phyloP scores from a whole-genome alignment of 2,888 invertebrate species.

The Argyresthia albistria region DNA sequence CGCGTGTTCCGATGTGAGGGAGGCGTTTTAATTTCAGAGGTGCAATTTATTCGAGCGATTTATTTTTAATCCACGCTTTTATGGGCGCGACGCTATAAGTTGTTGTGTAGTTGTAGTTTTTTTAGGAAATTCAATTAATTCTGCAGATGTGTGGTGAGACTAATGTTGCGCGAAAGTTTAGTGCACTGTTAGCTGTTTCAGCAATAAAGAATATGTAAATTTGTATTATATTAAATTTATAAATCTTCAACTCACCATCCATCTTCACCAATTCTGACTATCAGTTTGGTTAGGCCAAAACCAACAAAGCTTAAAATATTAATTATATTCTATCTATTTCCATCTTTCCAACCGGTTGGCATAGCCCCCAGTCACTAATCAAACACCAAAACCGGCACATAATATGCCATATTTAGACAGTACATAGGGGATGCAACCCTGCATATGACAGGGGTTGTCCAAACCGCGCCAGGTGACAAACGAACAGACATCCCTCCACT shows the following conservation, averaged over 20 bases:
- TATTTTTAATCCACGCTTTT: constrained; percentile 73
- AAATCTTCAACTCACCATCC: no score
- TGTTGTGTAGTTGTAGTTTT: constrained; percentile 55
- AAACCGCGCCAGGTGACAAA: constrained; percentile 44
- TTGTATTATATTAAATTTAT: no score
- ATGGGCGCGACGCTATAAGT: constrained; percentile 65
- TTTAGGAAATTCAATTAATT: constrained; percentile 10
- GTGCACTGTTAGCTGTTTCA: no score
- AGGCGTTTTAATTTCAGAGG: constrained; percentile 70
- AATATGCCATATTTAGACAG: constrained; percentile 7
- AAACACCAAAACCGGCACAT: constrained; percentile 9
- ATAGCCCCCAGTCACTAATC: constrained; percentile 16
- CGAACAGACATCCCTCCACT: constrained; percentile 40
- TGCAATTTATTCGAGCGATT: constrained; percentile 73
- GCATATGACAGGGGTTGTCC: constrained; percentile 22
- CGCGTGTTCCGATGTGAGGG: constrained; percentile 61
- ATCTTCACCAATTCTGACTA: no score
- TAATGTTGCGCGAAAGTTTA: no score
- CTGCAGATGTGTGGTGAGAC: neutral
- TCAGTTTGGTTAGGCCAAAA: no score
- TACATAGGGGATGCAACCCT: constrained; percentile 57
- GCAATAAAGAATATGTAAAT: no score
- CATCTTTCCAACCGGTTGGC: constrained; percentile 25
- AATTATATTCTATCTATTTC: no score
- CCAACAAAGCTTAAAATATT: no score